phyloP scores from a whole-genome alignment of 2,113 vertebrate species.

The Podarcis cretensis region DNA sequence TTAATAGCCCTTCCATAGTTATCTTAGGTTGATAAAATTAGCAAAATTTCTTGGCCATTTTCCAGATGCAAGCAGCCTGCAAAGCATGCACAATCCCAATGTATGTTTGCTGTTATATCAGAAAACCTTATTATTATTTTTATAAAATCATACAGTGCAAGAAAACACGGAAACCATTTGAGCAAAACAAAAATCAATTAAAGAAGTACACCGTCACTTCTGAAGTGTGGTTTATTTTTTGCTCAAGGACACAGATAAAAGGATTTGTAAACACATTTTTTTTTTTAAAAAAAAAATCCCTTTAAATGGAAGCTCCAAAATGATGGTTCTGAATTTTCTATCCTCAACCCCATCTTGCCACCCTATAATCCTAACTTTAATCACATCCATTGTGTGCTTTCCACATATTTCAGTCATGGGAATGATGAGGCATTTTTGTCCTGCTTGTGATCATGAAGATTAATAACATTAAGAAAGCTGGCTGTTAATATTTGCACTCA shows the following conservation, averaged over 20 bases:
- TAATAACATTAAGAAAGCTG: not conserved
- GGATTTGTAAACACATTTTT: not conserved
- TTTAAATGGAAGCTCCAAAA: not conserved
- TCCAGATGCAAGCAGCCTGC: too few relatives aligned
- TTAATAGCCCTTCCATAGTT: too few relatives aligned
- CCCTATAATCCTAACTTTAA: not conserved
- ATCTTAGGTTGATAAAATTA: too few relatives aligned
- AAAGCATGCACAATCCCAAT: too few relatives aligned
- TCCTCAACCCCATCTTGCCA: too few relatives aligned
- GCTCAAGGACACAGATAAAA: not conserved
- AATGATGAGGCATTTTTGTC: not conserved
- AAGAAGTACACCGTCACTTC: not conserved
- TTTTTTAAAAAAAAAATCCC: not conserved
- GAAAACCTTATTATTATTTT: too few relatives aligned
- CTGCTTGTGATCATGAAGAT: not conserved
- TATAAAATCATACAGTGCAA: too few relatives aligned
- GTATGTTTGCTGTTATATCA: too few relatives aligned
- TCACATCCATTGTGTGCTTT: not conserved
- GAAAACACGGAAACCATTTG: too few relatives aligned
- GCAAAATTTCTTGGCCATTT: too few relatives aligned
- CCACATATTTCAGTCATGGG: not conserved
- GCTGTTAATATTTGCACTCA: not conserved
- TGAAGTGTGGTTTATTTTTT: not conserved
- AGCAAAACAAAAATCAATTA: too few relatives aligned
- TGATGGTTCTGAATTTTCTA: not conserved